Conservation (phyloP, 2,113 vertebrate species). For the Semnopithecus entellus region DNA sequence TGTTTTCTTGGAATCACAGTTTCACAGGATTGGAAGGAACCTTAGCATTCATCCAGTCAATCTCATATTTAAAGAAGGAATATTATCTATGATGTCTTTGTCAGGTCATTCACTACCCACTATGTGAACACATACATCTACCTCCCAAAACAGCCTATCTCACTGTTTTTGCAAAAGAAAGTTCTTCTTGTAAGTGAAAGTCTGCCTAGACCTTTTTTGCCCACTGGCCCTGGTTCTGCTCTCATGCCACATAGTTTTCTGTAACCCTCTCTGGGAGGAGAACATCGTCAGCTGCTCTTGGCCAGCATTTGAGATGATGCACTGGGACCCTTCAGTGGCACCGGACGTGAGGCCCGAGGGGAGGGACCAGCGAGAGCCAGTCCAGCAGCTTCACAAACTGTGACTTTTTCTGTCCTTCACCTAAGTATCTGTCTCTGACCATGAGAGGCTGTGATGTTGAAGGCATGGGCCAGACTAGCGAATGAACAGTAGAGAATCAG, state of each 20-base stretch:
- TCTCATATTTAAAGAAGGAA: neutral
- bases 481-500: neutral
- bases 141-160: neutral
- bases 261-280: neutral
- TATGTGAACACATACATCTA: neutral
- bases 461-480: neutral
- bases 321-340: neutral
- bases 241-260: neutral
- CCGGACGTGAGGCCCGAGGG: neutral
- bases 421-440: slow-evolving; percentile 1
- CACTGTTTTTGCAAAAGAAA: neutral
- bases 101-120: neutral
- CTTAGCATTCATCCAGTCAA: neutral
- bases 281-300: neutral
- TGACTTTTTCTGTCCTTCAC: neutral
- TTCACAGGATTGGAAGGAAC: neutral
- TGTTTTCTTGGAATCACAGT: neutral
- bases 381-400: neutral
- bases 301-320: neutral
- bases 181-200: neutral
- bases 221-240: neutral
- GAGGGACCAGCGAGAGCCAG: neutral
- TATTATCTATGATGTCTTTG: neutral
- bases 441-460: neutral
- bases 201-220: neutral